These are phyloP conservation scores for Epinotia ramella DNA, from an alignment of 2,888 invertebrate species.

Conservation along the genomic window DNA sequence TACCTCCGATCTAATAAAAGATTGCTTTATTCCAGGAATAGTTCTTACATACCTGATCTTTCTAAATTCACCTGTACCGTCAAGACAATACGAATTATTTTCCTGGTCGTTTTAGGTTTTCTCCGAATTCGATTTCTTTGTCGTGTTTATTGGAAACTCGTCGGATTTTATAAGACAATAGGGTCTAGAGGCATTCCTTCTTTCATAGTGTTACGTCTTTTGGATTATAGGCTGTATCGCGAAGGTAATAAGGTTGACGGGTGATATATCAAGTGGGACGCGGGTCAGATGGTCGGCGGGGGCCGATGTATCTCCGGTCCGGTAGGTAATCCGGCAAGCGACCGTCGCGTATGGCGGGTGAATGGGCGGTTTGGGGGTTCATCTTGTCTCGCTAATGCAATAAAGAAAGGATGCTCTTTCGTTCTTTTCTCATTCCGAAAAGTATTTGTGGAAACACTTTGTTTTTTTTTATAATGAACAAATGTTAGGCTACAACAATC, in stretches of 20 bases:
- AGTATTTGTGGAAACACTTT: neutral
- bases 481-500: neutral
- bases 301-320: constrained; percentile 21
- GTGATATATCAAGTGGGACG: constrained; percentile 14
- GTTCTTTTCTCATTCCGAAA: neutral
- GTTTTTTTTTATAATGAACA: neutral
- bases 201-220: neutral
- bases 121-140: constrained; percentile 5
- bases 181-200: neutral
- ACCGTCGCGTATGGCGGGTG: constrained; percentile 3
- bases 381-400: constrained; percentile 17
- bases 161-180: constrained; percentile 3
- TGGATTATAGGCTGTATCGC: neutral
- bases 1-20: constrained; percentile 28
- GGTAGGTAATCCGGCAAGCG: constrained; percentile 29
- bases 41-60: constrained; percentile 14
- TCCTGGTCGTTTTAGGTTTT: neutral
- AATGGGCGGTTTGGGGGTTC: constrained; percentile 13
- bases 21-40: constrained; percentile 17
- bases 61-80: constrained; percentile 1
- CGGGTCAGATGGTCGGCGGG: constrained; percentile 1
- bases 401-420: constrained; percentile 1
- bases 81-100: constrained; percentile 4
- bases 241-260: constrained; percentile 19
- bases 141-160: constrained; percentile 1